Conservation (phyloP, 2,888 invertebrate species). For the Sipha maydis region DNA sequence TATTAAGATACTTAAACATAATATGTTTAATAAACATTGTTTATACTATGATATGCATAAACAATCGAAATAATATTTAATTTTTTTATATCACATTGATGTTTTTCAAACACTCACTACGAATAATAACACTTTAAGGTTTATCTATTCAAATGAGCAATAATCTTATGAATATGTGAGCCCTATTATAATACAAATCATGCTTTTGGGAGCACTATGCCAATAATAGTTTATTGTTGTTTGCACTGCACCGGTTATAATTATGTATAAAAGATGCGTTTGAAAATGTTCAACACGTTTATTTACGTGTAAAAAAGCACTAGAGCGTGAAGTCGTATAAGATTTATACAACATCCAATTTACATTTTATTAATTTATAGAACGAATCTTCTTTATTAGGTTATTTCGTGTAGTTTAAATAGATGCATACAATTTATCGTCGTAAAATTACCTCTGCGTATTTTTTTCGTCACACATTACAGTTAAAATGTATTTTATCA, state of each 20-base stretch:
- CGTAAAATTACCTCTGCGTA: neutral
- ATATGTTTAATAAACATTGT: no score
- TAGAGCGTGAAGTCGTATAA: slow-evolving; percentile 14
- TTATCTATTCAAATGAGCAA: slow-evolving; percentile 35
- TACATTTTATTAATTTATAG: slow-evolving; percentile 39
- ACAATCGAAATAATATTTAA: neutral
- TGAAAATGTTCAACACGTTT: slow-evolving; percentile 35
- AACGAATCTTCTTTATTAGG: neutral
- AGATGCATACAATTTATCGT: neutral
- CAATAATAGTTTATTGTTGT: slow-evolving; percentile 27
- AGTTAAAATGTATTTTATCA: neutral
- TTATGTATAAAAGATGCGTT: slow-evolving; percentile 39
- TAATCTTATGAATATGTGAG: slow-evolving; percentile 18
- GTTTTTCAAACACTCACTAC: neutral
- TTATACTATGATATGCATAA: neutral
- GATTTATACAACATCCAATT: slow-evolving; percentile 17
- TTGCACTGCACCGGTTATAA: slow-evolving; percentile 19
- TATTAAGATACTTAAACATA: no score
- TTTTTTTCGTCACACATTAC: neutral
- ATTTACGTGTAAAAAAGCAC: slow-evolving; percentile 30
- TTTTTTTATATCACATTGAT: neutral
- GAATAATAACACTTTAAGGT: neutral
- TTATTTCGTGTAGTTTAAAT: neutral
- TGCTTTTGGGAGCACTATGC: slow-evolving; percentile 34
- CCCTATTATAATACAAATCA: slow-evolving; percentile 6